Conservation (phyloP, 2,797 vertebrate genomes). For the Diplodus puntazzo region DNA sequence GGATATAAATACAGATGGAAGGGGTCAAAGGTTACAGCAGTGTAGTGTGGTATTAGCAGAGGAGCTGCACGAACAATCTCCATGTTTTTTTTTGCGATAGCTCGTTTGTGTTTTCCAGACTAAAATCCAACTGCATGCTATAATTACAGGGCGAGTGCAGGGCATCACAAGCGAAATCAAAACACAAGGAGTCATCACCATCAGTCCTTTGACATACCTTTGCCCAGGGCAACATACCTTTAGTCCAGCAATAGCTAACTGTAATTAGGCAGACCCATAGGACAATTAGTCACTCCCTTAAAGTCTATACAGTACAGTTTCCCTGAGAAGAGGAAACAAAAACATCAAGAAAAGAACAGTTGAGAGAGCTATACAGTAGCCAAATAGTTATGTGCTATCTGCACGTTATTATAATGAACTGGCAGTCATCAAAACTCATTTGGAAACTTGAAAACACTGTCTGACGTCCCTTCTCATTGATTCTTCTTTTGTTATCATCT, state of each 20-base stretch:
- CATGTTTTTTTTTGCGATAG: not conserved
- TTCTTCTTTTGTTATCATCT: not conserved
- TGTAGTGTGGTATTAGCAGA: not conserved
- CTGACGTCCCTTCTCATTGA: not conserved
- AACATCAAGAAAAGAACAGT: not conserved
- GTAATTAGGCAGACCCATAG: conserved; percentile 65
- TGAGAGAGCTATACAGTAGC: not conserved
- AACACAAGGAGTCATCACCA: conserved; percentile 65
- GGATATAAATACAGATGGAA: conserved; percentile 48
- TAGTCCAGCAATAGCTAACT: conserved; percentile 42
- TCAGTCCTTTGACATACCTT: conserved; percentile 70
- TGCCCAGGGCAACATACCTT: conserved; percentile 61
- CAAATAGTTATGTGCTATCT: not conserved
- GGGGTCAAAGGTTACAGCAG: conserved; percentile 54
- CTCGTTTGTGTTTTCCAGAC: conserved; percentile 29
- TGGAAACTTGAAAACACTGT: not conserved
- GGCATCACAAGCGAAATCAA: conserved; percentile 59
- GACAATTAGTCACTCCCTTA: conserved; percentile 51
- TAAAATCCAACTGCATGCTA: conserved; percentile 46
- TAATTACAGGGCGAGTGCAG: conserved; percentile 69
- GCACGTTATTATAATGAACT: not conserved
- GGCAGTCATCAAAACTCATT: not conserved
- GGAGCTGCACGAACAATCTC: conserved; percentile 15
- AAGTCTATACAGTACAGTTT: conserved; percentile 28
- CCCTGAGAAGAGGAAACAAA: conserved; percentile 5